Evolutionary conservation across 2,888 invertebrate species (phyloP).

Genomic region (Lycaena phlaeas): DNA sequence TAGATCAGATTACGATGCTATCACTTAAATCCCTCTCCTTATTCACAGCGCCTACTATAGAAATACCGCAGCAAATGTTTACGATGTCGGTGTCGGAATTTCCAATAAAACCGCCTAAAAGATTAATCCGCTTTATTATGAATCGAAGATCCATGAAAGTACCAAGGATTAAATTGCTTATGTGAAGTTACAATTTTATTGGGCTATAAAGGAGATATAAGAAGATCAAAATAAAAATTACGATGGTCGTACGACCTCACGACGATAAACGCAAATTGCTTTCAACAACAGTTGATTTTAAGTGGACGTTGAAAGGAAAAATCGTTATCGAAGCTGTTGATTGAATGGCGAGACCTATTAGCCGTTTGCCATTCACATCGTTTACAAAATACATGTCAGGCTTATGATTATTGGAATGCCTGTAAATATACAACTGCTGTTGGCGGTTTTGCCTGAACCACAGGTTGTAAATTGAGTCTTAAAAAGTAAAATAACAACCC

Average conservation of each 20-base stretch:
- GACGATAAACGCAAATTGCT: slow-evolving; percentile 41
- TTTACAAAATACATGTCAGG: too few relatives aligned
- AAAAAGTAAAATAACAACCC: too few relatives aligned
- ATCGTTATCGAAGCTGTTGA: neutral
- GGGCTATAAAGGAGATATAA: slow-evolving; percentile 46
- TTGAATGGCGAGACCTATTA: too few relatives aligned
- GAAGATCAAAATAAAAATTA: slow-evolving; percentile 41
- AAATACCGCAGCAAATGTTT: too few relatives aligned
- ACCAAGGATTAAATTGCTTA: slow-evolving; percentile 53
- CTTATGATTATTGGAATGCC: too few relatives aligned
- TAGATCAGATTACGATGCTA: too few relatives aligned
- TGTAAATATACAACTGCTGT: too few relatives aligned
- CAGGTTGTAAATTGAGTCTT: too few relatives aligned
- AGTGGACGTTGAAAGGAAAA: neutral
- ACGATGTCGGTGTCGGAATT: neutral
- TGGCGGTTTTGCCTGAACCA: too few relatives aligned
- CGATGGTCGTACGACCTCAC: slow-evolving; percentile 24
- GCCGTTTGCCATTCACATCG: too few relatives aligned
- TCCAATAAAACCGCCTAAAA: neutral
- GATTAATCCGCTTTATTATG: slow-evolving; percentile 25
- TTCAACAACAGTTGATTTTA: slow-evolving; percentile 17
- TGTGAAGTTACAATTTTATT: slow-evolving; percentile 56
- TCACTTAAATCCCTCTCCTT: too few relatives aligned
- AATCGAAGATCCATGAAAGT: slow-evolving; percentile 24
- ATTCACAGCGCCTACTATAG: too few relatives aligned